Evolutionary conservation across 2,888 invertebrate genomes (phyloP), one percentile per base, ranked within the genome.

Genomic region (Zootermopsis nevadensis): DNA sequence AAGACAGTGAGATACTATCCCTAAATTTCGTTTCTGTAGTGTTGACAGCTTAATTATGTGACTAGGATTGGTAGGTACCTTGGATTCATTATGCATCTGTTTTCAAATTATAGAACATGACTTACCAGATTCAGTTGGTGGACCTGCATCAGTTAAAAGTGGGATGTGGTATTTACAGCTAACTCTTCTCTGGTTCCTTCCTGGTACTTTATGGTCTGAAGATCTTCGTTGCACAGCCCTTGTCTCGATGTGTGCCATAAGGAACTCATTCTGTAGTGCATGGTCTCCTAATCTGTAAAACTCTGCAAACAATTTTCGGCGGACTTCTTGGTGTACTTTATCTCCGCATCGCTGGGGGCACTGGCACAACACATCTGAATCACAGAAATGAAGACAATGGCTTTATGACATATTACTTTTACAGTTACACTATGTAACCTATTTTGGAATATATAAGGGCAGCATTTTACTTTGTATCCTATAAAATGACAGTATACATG

Each of bases 341-440:
- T 90, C 90, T 86, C 90, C 90, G 87, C 91, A 91, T 89, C 90
- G 90, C 88, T 91, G 91, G 22, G 91, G 91, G 86, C 91, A 91
- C 85, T 90, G 90, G 87, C 91, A 91, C 72, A 91, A 87, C 85
- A 90, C 90, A 60, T 91, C 91, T 90, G 89, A 83, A 48, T 79
- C 33, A 33, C 35, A 35, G 27, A 66, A 66, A 66, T 79, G n/a
- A 60, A 66, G 15, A 38, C 66, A 80, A 67, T 80, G 67, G 33
- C 27, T 53, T 10, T 69, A 33, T 69, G n/a, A n/a, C 69, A 33
- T 10, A 69, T 31, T 33, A 22, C 30, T 69, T 69, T 22, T 8
- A 69, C 22, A 15, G n/a, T n/a, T 33, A 33, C 15, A 8, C 33
- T 69, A 33, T 69, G 30, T 74, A 74, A 74, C 27, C 35, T 74